Percentiles rank a stretch among this genome's conserved stretches.
Conservation (phyloP, 2,888 invertebrate species). For the Subacronicta megacephala region DNA sequence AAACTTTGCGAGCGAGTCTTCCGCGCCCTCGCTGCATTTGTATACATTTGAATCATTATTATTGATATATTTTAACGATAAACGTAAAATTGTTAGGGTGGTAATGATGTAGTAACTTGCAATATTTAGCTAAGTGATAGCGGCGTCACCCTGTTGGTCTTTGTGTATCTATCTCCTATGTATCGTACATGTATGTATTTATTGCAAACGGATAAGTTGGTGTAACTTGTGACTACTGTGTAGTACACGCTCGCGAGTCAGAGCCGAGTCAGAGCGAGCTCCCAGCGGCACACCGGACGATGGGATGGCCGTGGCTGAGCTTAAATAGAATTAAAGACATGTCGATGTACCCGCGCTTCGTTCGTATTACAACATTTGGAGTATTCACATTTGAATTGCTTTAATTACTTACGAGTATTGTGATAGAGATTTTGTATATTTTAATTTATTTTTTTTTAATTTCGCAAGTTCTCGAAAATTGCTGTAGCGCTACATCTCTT, state of each 20-base stretch:
- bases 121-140: slow-evolving; percentile 84
- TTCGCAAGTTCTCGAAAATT: slow-evolving; percentile 85
- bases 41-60: slow-evolving; percentile 79
- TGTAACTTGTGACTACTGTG: slow-evolving; percentile 79
- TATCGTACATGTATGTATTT: slow-evolving; percentile 73
- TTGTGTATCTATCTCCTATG: slow-evolving; percentile 69
- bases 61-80: slow-evolving; percentile 77
- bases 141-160: slow-evolving; percentile 75
- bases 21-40: slow-evolving; percentile 72
- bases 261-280: background rate
- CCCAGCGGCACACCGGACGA: slow-evolving; percentile 20
- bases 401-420: slow-evolving; percentile 90
- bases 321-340: slow-evolving; percentile 61
- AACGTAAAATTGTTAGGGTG: slow-evolving; percentile 77
- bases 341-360: slow-evolving; percentile 77
- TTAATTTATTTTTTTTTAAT: slow-evolving; percentile 89
- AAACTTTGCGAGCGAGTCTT: slow-evolving; percentile 59
- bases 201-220: slow-evolving; percentile 70
- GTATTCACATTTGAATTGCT: slow-evolving; percentile 89
- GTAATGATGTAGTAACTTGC: slow-evolving; percentile 84
- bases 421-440: slow-evolving; percentile 90
- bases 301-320: slow-evolving; percentile 54
- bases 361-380: slow-evolving; percentile 86
- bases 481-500: slow-evolving; percentile 86
- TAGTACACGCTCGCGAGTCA: slow-evolving; percentile 67